Conservation (phyloP, 2,797 vertebrate genomes). For the Sebastes cheni region DNA sequence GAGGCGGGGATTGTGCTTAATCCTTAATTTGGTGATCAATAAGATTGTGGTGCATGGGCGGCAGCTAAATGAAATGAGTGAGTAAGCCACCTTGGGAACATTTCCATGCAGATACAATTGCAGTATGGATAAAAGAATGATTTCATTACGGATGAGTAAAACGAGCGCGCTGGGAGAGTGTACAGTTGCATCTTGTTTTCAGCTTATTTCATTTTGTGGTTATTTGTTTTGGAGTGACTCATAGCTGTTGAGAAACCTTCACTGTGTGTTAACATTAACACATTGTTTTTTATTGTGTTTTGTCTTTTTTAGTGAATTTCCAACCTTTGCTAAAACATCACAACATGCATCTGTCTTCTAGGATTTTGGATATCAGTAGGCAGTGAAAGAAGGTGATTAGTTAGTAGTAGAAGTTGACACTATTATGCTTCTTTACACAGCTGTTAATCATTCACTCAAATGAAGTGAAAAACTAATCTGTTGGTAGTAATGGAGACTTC, state of each 20-base stretch:
- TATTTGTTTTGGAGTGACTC: slow-evolving; percentile 35
- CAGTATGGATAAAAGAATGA: slow-evolving; percentile 20
- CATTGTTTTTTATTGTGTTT: background rate
- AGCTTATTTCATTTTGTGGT: slow-evolving; percentile 30
- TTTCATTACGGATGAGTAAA: slow-evolving; percentile 19
- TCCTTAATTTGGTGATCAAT: slow-evolving; percentile 40
- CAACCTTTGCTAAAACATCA: background rate
- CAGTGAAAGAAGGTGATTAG: slow-evolving; percentile 1
- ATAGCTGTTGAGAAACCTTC: background rate
- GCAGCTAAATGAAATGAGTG: slow-evolving; percentile 23
- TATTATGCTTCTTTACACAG: slow-evolving; percentile 28
- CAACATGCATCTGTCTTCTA: background rate
- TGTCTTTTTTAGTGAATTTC: background rate
- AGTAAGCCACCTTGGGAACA: slow-evolving; percentile 12
- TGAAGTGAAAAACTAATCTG: background rate
- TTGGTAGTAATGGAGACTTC: background rate
- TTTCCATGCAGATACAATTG: slow-evolving; percentile 34
- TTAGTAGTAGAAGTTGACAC: slow-evolving; percentile 41
- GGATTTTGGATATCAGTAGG: background rate
- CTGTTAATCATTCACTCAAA: slow-evolving; percentile 48
- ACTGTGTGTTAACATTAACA: background rate
- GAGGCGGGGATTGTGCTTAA: slow-evolving; percentile 9
- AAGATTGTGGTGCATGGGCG: background rate
- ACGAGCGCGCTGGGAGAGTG: background rate
- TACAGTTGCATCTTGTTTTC: slow-evolving; percentile 30